These are phyloP conservation scores for Acipenser ruthenus DNA, from an alignment of 2,797 vertebrate species.

Conservation along the genomic window DNA sequence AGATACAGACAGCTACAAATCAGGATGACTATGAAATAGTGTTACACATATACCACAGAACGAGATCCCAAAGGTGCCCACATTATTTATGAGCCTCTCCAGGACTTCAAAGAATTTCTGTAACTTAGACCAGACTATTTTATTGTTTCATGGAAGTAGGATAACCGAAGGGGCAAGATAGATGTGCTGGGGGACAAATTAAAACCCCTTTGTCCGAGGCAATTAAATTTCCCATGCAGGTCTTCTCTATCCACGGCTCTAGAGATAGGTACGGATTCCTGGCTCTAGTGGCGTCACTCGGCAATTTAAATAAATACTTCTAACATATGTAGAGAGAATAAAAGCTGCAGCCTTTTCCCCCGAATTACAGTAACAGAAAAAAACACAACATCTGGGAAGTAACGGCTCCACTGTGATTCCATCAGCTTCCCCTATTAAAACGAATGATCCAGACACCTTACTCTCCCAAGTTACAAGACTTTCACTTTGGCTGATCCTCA, in stretches of 20 bases:
- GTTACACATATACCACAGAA: conserved; percentile 56
- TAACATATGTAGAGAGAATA: conserved; percentile 33
- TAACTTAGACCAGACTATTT: conserved; percentile 87
- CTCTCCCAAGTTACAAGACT: conserved; percentile 39
- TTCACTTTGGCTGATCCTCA: conserved; percentile 38
- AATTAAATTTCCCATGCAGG: conserved; percentile 54
- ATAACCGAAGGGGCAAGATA: conserved; percentile 67
- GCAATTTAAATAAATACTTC: conserved; percentile 28
- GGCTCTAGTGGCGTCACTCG: conserved; percentile 17
- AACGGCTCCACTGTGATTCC: conserved; percentile 31
- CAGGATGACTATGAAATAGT: conserved; percentile 76
- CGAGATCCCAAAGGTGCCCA: conserved; percentile 73
- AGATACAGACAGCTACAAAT: conserved; percentile 80
- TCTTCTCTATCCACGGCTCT: conserved; percentile 3
- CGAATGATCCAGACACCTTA: conserved; percentile 47
- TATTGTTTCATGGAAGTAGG: conserved; percentile 74
- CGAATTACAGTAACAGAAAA: conserved; percentile 1
- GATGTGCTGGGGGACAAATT: conserved; percentile 47
- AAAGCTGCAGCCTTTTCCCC: conserved; percentile 26
- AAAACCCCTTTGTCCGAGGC: conserved; percentile 55
- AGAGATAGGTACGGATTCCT: conserved; percentile 22
- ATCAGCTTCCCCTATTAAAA: conserved; percentile 39
- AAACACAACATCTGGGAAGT: conserved; percentile 19
- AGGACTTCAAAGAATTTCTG: conserved; percentile 85
- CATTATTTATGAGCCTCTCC: conserved; percentile 87